Evolutionary conservation across 1,140 invertebrate genomes (phyloP).

Genomic region (Dinoponera quadriceps): DNA sequence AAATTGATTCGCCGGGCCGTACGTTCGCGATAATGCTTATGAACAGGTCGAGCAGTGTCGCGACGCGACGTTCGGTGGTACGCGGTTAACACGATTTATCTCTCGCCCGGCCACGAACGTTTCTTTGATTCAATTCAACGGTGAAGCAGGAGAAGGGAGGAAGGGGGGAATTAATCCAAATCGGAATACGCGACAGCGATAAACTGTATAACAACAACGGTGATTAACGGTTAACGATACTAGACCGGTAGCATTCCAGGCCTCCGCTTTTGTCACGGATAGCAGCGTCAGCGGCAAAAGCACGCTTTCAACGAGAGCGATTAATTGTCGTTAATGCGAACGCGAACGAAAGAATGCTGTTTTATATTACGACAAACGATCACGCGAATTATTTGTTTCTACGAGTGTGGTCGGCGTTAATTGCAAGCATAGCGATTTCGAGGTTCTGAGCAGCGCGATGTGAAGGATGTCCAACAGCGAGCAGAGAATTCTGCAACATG

Average conservation of each 20-base stretch:
- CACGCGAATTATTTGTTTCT: conserved; percentile 3
- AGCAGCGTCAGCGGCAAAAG: conserved; percentile 41
- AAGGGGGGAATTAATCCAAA: conserved; percentile 16
- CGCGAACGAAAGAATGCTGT: conserved; percentile 13
- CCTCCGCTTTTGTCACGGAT: conserved; percentile 34
- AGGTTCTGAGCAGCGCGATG: conserved; percentile 3
- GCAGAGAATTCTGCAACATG: conserved; percentile 23
- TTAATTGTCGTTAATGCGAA: conserved; percentile 17
- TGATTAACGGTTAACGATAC: conserved; percentile 37
- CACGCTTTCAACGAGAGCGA: conserved; percentile 46
- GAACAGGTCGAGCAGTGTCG: conserved; percentile 24
- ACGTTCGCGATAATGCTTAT: conserved; percentile 30
- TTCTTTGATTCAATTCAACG: conserved; percentile 35
- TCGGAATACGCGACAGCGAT: conserved; percentile 33
- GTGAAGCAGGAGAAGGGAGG: neutral
- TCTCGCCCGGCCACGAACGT: neutral
- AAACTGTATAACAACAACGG: conserved; percentile 47
- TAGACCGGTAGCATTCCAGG: conserved; percentile 37
- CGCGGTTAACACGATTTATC: conserved; percentile 30
- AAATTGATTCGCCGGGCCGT: conserved; percentile 48
- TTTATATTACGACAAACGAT: conserved; percentile 11
- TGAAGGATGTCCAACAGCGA: conserved; percentile 22
- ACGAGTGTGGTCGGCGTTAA: conserved; percentile 19
- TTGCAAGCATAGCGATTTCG: conserved; percentile 26
- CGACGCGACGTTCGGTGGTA: conserved; percentile 13